Conservation (phyloP, 1,140 invertebrate genomes). For the Caenorhabditis latens region DNA sequence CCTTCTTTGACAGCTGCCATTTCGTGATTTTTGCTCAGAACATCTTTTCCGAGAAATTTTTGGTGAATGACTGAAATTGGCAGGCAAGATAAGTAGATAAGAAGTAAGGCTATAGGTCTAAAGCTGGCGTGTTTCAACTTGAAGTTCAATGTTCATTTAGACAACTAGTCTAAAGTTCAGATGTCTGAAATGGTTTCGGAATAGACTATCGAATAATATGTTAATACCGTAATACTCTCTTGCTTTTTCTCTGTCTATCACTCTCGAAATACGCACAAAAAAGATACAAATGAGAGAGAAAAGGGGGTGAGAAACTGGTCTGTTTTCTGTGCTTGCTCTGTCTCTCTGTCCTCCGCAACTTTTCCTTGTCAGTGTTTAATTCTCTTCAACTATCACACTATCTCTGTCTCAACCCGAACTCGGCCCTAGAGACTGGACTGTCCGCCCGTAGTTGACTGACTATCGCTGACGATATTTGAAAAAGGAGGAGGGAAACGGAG, state of each 20-base stretch:
- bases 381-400: not conserved
- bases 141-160: no score
- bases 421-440: constrained; percentile 1
- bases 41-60: no score
- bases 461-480: constrained; percentile 34
- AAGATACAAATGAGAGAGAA: not conserved
- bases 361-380: constrained; percentile 26
- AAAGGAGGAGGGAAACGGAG: not conserved
- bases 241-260: not conserved
- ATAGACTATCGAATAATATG: not conserved
- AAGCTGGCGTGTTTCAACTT: no score
- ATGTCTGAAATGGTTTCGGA: no score
- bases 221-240: not conserved
- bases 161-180: no score
- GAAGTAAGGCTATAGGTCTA: no score
- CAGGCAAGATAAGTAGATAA: no score
- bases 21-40: not conserved
- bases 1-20: constrained; percentile 8
- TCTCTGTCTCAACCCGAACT: not conserved
- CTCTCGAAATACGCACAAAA: not conserved
- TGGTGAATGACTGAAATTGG: no score
- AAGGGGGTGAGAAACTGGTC: constrained; percentile 39
- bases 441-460: not conserved
- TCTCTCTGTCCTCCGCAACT: not conserved
- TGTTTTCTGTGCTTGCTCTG: constrained; percentile 7